A percentile compares a stretch with the other conserved stretches of the same genome.
Evolutionary conservation across 2,888 invertebrate species (phyloP).

Genomic region (Chromoteleia sp.): DNA sequence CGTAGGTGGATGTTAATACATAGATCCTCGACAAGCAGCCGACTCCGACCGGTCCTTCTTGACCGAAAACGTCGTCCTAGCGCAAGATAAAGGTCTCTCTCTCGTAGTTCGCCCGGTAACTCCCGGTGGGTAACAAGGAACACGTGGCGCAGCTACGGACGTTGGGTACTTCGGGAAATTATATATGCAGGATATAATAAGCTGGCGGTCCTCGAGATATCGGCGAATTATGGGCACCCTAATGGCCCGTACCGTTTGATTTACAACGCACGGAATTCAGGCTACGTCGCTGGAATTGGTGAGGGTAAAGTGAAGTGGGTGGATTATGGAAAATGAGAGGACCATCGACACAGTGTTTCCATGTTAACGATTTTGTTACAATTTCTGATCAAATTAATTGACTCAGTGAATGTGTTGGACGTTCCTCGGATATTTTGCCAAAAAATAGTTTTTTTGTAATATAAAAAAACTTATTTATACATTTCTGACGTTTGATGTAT

Average conservation of each 20-base stretch:
- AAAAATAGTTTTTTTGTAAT: too few species aligned
- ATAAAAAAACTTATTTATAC: too few species aligned
- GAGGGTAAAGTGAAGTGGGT: conserved; percentile 5
- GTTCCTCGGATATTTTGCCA: too few species aligned
- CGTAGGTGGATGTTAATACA: conserved; percentile 32
- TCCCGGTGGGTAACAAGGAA: conserved; percentile 53
- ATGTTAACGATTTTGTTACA: conserved; percentile 21
- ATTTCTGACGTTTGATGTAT: too few species aligned
- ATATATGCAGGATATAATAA: conserved; percentile 84
- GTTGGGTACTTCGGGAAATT: conserved; percentile 76
- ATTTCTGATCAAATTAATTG: background rate
- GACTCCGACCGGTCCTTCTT: conserved; percentile 45
- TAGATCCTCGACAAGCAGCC: conserved; percentile 27
- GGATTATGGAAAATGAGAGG: conserved; percentile 28
- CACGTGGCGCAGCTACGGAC: conserved; percentile 68
- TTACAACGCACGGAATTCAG: conserved; percentile 80
- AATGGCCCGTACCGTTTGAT: conserved; percentile 83
- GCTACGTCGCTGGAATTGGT: conserved; percentile 42
- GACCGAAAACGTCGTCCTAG: conserved; percentile 50
- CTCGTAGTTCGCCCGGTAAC: conserved; percentile 33
- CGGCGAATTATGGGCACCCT: conserved; percentile 83
- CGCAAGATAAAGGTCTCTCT: conserved; percentile 50
- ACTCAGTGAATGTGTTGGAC: too few species aligned
- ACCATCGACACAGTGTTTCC: conserved; percentile 41
- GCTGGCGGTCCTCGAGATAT: conserved; percentile 84